Conservation (phyloP, 2,113 vertebrate species). For the Pseudois nayaur region DNA sequence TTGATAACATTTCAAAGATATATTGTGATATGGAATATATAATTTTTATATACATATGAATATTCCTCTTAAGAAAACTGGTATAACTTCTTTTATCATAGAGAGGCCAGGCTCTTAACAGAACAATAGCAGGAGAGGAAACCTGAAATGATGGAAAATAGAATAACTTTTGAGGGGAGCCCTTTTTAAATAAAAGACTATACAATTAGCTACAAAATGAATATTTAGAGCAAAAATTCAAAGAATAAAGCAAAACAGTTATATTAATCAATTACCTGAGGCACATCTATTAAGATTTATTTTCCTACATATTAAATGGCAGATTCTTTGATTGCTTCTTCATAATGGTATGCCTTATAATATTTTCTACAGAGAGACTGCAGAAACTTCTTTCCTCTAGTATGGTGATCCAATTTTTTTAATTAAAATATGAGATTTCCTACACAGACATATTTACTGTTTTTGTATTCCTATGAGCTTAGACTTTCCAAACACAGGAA, state of each 20-base stretch:
- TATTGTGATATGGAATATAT: neutral
- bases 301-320: neutral
- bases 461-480: neutral
- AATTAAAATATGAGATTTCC: neutral
- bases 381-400: neutral
- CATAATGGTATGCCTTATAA: neutral
- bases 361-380: neutral
- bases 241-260: neutral
- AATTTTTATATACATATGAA: neutral
- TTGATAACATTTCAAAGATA: neutral
- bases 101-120: neutral
- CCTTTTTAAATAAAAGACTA: neutral
- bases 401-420: neutral
- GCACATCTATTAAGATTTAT: neutral
- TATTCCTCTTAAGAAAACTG: neutral
- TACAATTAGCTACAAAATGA: neutral
- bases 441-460: neutral
- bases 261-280: neutral
- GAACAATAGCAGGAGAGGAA: neutral
- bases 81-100: neutral
- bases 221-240: neutral
- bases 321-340: neutral
- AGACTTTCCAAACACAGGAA: neutral
- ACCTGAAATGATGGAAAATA: neutral
- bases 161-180: neutral